A percentile compares a stretch with the other conserved stretches of the same genome.
phyloP scores from a whole-genome alignment of 2,888 invertebrate species.

The Philopedon plagiatum region DNA sequence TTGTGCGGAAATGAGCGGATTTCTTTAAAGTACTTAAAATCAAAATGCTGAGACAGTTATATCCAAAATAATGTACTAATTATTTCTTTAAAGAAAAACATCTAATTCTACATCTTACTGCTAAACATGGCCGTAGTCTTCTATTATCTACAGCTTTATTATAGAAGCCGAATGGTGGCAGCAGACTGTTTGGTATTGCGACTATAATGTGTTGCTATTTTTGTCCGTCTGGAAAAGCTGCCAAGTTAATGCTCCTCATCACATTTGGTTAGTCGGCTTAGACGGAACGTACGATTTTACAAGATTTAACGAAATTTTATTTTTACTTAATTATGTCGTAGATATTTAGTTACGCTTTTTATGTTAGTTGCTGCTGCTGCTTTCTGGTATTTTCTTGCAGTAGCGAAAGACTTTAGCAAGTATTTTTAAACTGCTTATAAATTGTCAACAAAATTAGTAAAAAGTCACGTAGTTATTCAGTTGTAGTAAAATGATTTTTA shows the following conservation, averaged over 20 bases:
- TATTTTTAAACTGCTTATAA: background rate
- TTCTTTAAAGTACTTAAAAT: too few relatives aligned
- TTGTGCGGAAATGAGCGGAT: too few relatives aligned
- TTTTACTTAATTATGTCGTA: conserved; percentile 48
- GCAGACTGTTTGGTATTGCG: conserved; percentile 63
- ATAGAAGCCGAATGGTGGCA: conserved; percentile 39
- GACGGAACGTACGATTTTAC: conserved; percentile 44
- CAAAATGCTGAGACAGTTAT: too few relatives aligned
- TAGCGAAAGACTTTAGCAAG: background rate
- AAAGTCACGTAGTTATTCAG: background rate
- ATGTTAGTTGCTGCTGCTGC: background rate
- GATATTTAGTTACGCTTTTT: conserved; percentile 39
- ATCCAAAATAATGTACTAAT: too few relatives aligned
- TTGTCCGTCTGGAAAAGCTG: conserved; percentile 66
- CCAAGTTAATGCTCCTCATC: conserved; percentile 59
- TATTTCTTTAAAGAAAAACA: too few relatives aligned
- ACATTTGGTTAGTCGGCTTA: conserved; percentile 46
- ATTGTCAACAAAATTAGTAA: background rate
- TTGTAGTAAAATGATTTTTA: too few relatives aligned
- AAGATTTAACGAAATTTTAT: conserved; percentile 50
- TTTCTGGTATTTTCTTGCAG: background rate
- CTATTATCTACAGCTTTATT: conserved; percentile 36
- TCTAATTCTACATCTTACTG: background rate
- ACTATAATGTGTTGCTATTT: conserved; percentile 64
- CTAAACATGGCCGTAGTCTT: background rate